A percentile compares a stretch with the other conserved stretches of the same genome.
Evolutionary conservation across 2,113 vertebrate species (phyloP).

Genomic region (Vireo altiloquus): DNA sequence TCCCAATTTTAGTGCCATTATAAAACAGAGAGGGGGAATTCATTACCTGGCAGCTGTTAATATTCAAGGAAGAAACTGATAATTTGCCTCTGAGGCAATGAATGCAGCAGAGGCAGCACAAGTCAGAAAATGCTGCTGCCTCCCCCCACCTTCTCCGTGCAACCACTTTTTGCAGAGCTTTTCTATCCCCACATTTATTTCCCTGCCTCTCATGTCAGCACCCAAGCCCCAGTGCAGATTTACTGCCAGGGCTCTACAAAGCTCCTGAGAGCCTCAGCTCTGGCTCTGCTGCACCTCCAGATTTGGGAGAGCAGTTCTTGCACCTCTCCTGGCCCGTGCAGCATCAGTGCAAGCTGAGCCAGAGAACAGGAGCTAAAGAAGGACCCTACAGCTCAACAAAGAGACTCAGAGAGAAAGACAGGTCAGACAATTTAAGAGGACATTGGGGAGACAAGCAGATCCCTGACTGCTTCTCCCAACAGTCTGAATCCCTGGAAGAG

Average conservation of each 20-base stretch:
- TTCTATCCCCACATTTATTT: background rate
- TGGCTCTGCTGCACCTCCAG: background rate
- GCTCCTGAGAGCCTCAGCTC: background rate
- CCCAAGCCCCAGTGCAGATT: background rate
- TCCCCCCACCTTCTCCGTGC: background rate
- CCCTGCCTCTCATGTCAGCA: background rate
- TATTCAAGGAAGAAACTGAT: constrained; percentile 59
- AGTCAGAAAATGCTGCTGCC: background rate
- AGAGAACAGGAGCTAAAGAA: background rate
- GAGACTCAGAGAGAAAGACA: background rate
- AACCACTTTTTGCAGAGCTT: background rate
- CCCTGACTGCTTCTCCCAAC: background rate
- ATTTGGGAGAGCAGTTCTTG: background rate
- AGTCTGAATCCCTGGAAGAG: background rate
- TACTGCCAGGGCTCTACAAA: background rate
- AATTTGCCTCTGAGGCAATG: constrained; percentile 25
- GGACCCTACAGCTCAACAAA: background rate
- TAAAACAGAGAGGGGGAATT: constrained; percentile 67
- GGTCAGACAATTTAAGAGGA: background rate
- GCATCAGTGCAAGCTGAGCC: background rate
- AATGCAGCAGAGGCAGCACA: constrained; percentile 28
- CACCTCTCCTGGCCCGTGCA: background rate
- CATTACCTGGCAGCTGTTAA: constrained; percentile 65
- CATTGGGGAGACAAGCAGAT: background rate
- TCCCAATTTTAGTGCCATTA: constrained; percentile 66